Conservation (phyloP, 2,797 vertebrate genomes). For the Capromys pilorides region DNA sequence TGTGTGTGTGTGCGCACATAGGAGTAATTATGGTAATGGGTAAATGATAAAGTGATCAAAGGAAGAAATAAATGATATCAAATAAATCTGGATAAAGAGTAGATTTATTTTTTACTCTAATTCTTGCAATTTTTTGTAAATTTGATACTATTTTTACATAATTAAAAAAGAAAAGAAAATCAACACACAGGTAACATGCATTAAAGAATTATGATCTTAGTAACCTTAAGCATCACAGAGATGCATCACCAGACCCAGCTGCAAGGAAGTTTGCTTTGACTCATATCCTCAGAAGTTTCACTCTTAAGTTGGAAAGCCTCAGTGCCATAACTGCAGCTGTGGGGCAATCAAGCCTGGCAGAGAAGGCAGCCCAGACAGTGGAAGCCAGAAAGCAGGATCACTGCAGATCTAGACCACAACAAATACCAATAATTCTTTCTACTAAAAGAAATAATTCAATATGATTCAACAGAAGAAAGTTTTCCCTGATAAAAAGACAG, state of each 20-base stretch:
- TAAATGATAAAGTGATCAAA: not conserved
- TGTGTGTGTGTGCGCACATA: not conserved
- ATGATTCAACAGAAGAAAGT: not conserved
- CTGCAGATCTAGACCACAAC: not conserved
- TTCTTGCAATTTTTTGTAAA: not conserved
- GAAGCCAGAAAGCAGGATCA: not conserved
- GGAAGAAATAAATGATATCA: not conserved
- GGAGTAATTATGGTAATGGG: not conserved
- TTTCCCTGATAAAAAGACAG: not conserved
- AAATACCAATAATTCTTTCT: not conserved
- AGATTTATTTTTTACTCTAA: not conserved
- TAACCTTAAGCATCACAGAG: not conserved
- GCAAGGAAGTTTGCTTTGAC: not conserved
- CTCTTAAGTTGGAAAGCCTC: not conserved
- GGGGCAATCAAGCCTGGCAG: not conserved
- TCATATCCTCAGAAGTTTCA: not conserved
- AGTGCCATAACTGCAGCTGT: not conserved
- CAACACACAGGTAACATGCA: not conserved
- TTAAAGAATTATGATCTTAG: not conserved
- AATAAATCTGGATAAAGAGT: too few species aligned
- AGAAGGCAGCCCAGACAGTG: not conserved
- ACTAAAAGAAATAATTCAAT: not conserved
- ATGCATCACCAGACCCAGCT: not conserved
- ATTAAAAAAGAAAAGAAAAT: not conserved
- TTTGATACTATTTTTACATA: not conserved